A percentile compares a stretch with the other conserved stretches of the same genome.
phyloP scores from a whole-genome alignment of 2,888 invertebrate genomes.

The Stegana nigrithorax region DNA sequence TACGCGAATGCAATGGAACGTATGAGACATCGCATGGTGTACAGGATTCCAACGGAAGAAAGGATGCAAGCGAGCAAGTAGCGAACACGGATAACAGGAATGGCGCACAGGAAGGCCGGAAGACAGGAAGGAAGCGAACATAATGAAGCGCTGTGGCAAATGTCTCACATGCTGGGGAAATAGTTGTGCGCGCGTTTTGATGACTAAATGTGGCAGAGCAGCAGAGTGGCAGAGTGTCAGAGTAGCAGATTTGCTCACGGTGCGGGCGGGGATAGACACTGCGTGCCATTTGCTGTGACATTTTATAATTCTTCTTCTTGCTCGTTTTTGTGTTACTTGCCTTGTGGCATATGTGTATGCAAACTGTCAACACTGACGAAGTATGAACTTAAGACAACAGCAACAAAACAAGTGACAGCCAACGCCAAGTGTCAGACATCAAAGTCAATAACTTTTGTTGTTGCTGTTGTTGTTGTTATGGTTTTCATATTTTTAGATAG shows the following conservation, averaged over 20 bases:
- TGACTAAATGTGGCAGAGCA: not conserved
- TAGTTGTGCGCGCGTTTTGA: not conserved
- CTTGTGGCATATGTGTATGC: not conserved
- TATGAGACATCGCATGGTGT: too few species aligned
- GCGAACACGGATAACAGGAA: too few species aligned
- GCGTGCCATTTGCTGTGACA: conserved; percentile 8
- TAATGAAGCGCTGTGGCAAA: conserved; percentile 51
- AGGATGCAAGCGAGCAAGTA: not conserved
- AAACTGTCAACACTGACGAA: not conserved
- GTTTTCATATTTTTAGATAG: too few species aligned
- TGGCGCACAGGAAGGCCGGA: not conserved
- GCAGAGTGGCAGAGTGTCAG: not conserved
- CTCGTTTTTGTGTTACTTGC: not conserved
- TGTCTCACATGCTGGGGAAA: conserved; percentile 40
- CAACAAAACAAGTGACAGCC: not conserved
- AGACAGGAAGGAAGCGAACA: conserved; percentile 43
- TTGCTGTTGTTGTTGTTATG: too few species aligned
- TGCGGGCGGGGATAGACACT: not conserved
- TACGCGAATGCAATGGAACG: not conserved
- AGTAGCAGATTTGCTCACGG: not conserved
- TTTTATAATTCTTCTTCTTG: conserved; percentile 3
- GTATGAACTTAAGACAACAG: not conserved
- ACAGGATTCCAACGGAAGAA: not conserved
- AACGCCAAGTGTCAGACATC: not conserved
- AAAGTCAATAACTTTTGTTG: not conserved